Evolutionary conservation across 2,113 vertebrate species (phyloP).

Genomic region (Brachyhypopomus occidentalis): DNA sequence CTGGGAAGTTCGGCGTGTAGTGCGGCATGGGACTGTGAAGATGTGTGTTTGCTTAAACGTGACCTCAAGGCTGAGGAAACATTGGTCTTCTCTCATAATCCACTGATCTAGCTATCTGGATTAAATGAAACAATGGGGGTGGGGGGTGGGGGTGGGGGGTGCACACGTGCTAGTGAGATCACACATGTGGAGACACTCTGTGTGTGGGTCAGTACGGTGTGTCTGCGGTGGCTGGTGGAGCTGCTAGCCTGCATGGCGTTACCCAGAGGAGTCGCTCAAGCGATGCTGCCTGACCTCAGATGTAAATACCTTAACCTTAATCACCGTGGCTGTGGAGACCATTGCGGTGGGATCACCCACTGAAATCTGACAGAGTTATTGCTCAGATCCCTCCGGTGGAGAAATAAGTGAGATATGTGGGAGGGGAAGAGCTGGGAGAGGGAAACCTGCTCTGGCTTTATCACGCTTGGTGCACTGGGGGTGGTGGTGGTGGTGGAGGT

Average conservation of each 20-base stretch:
- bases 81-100: not conserved
- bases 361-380: constrained; percentile 38
- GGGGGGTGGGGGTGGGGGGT: too few species aligned
- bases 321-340: constrained; percentile 22
- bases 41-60: too few species aligned
- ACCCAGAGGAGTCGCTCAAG: constrained; percentile 62
- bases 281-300: constrained; percentile 56
- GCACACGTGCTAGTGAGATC: constrained; percentile 20
- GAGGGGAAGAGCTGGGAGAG: constrained; percentile 23
- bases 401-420: constrained; percentile 34
- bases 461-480: constrained; percentile 41
- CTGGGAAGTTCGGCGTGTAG: too few species aligned
- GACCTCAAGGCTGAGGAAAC: not conserved
- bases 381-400: constrained; percentile 7
- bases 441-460: constrained; percentile 37
- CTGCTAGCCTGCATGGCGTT: constrained; percentile 48
- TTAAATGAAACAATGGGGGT: constrained; percentile 31
- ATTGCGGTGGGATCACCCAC: constrained; percentile 17
- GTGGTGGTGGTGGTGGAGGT: not conserved
- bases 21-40: too few species aligned
- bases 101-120: constrained; percentile 8
- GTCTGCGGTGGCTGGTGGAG: constrained; percentile 62
- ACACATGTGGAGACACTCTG: constrained; percentile 56
- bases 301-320: constrained; percentile 60
- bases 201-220: constrained; percentile 69